Conservation (phyloP, 1,140 invertebrate species). For the Drosophila athabasca region DNA sequence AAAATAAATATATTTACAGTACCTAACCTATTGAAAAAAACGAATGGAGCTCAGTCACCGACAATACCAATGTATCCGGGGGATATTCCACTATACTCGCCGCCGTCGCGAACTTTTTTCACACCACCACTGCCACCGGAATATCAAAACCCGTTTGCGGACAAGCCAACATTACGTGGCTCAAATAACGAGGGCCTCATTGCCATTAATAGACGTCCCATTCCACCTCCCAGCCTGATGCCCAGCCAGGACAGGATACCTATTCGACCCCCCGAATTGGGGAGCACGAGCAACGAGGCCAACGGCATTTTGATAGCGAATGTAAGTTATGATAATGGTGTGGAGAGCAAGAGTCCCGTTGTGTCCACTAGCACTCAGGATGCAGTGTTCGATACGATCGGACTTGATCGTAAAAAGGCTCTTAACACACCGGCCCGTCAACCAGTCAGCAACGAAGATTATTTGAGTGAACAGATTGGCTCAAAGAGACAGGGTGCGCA, state of each 20-base stretch:
- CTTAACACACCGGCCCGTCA: conserved; percentile 88
- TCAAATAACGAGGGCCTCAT: conserved; percentile 84
- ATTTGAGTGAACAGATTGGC: conserved; percentile 19
- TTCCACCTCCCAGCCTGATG: conserved; percentile 90
- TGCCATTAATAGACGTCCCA: conserved; percentile 87
- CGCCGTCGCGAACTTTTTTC: conserved; percentile 90
- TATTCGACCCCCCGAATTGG: conserved; percentile 86
- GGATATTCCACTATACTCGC: conserved; percentile 91
- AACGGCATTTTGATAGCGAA: conserved; percentile 11
- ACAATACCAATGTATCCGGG: conserved; percentile 85
- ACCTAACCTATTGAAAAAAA: conserved; percentile 84
- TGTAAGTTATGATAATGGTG: conserved; percentile 21
- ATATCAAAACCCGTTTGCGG: conserved; percentile 91
- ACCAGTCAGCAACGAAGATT: conserved; percentile 10
- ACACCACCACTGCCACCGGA: conserved; percentile 91
- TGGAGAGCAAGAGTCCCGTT: conserved; percentile 40
- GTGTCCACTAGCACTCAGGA: conserved; percentile 38
- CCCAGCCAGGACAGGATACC: conserved; percentile 91
- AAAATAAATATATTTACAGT: conserved; percentile 40
- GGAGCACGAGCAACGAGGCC: conserved; percentile 28
- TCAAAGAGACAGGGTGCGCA: conserved; percentile 12
- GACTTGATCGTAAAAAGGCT: conserved; percentile 86
- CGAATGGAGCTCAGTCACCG: conserved; percentile 71
- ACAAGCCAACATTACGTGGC: conserved; percentile 91
- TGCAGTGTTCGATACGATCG: conserved; percentile 19